Evolutionary conservation across 2,113 vertebrate species (phyloP).

Genomic region (Cyphomyrus plagiostoma): DNA sequence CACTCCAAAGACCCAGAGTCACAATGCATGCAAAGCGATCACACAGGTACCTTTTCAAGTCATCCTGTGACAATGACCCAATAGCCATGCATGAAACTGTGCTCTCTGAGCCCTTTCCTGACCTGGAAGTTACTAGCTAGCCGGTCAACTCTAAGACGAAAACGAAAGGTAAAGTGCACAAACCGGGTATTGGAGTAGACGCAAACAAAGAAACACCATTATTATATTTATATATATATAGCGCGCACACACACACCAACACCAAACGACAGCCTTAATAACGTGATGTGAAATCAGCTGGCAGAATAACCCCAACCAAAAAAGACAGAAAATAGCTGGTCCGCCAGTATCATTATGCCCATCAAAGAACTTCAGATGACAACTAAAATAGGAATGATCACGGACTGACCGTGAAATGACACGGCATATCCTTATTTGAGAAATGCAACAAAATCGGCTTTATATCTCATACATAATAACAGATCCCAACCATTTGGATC

Average conservation of each 20-base stretch:
- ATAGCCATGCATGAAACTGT: background rate
- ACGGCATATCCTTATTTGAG: background rate
- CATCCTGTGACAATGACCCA: background rate
- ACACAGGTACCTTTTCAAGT: background rate
- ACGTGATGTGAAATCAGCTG: background rate
- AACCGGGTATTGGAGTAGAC: background rate
- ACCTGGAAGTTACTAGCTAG: background rate
- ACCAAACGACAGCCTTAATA: background rate
- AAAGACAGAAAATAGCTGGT: background rate
- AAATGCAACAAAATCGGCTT: background rate
- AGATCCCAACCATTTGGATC: background rate
- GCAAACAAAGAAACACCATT: background rate
- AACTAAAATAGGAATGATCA: slow-evolving; percentile 1
- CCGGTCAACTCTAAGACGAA: background rate
- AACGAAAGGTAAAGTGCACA: slow-evolving; percentile 1
- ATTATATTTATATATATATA: background rate
- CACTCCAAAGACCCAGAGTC: background rate
- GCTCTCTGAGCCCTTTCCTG: background rate
- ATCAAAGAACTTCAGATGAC: slow-evolving; percentile 8
- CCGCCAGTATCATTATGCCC: background rate
- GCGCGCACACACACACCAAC: background rate
- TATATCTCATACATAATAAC: background rate
- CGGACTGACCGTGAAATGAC: background rate
- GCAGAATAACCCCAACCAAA: background rate
- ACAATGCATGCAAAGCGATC: background rate